Evolutionary conservation across 2,113 vertebrate species (phyloP).

Genomic region (Stictonetta naevosa): DNA sequence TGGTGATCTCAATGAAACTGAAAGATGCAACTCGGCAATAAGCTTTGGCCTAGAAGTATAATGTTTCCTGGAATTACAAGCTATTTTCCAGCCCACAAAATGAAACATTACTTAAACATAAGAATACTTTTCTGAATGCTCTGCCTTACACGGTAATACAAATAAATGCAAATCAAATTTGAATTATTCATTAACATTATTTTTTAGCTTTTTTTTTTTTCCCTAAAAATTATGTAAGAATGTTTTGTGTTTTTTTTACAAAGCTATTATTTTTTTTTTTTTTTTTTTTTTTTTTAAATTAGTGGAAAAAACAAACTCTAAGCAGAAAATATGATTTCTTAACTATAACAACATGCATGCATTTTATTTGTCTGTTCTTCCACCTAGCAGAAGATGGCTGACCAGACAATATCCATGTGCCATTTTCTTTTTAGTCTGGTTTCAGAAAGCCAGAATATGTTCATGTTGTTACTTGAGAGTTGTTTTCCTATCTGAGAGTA

Average conservation of each 20-base stretch:
- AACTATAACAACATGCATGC: neutral
- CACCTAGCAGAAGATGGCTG: neutral
- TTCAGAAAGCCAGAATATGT: neutral
- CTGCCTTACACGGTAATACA: neutral
- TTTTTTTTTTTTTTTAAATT: neutral
- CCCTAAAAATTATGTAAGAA: neutral
- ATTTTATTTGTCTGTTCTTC: neutral
- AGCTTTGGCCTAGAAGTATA: neutral
- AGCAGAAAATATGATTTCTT: neutral
- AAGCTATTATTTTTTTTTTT: neutral
- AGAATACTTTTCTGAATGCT: neutral
- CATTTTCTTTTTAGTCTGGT: neutral
- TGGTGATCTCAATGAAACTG: neutral
- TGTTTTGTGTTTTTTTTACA: neutral
- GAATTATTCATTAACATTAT: neutral
- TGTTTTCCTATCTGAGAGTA: neutral
- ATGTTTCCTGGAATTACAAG: neutral
- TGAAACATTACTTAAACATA: neutral
- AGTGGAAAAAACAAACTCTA: neutral
- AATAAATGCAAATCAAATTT: neutral
- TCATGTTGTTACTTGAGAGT: neutral
- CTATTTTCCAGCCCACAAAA: neutral
- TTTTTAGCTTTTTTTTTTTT: neutral
- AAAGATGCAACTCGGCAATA: neutral
- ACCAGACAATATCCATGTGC: neutral